Percentiles rank a stretch among this genome's conserved stretches.
phyloP scores from a whole-genome alignment of 1,140 invertebrate species.

The Adelges cooleyi region DNA sequence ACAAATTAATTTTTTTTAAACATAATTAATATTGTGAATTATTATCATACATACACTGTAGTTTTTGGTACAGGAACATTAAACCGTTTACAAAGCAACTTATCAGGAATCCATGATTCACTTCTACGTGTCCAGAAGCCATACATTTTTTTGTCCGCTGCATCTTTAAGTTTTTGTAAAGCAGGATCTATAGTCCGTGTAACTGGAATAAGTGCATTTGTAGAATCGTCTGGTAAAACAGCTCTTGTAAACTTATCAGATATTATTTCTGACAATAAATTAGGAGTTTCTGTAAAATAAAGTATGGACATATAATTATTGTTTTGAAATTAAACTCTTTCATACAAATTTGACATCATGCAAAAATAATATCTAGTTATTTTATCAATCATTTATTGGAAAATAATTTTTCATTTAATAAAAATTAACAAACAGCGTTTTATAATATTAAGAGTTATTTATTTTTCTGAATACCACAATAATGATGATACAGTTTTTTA shows the following conservation, averaged over 20 bases:
- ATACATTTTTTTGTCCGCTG: slow-evolving; percentile 69
- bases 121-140: slow-evolving; percentile 62
- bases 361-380: too few relatives aligned
- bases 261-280: neutral
- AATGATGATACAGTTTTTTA: too few relatives aligned
- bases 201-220: slow-evolving; percentile 27
- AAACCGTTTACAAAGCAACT: slow-evolving; percentile 80
- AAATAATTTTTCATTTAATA: too few relatives aligned
- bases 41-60: neutral
- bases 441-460: too few relatives aligned
- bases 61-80: slow-evolving; percentile 75
- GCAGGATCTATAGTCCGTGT: slow-evolving; percentile 34
- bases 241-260: slow-evolving; percentile 44
- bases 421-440: too few relatives aligned
- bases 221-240: slow-evolving; percentile 38
- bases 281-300: neutral
- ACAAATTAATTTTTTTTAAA: too few relatives aligned
- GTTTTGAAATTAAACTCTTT: too few relatives aligned
- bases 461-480: too few relatives aligned
- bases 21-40: neutral
- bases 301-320: too few relatives aligned
- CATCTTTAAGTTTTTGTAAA: slow-evolving; percentile 46
- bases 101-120: slow-evolving; percentile 73
- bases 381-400: too few relatives aligned
- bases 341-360: too few relatives aligned